Conservation (phyloP, 2,888 invertebrate species). For the Cephus nigrinus region DNA sequence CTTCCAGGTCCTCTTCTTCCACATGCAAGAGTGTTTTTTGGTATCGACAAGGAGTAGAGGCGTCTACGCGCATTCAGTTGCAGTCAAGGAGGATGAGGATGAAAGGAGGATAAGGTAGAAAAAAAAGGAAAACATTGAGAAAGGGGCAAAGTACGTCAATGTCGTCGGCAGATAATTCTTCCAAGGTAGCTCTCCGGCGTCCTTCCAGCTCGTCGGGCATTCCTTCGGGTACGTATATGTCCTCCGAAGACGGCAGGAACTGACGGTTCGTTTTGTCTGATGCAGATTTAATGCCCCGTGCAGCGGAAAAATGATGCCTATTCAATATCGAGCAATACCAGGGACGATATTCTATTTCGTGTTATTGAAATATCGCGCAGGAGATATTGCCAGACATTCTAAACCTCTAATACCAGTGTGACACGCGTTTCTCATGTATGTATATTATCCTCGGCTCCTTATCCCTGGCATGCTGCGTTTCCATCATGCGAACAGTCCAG, state of each 20-base stretch:
- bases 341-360: neutral
- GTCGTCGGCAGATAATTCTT: neutral
- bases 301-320: constrained; percentile 7
- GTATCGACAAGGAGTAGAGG: neutral
- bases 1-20: neutral
- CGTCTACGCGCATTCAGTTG: neutral
- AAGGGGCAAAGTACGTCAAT: neutral
- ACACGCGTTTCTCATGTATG: neutral
- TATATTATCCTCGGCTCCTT: neutral
- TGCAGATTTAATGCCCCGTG: constrained; percentile 5
- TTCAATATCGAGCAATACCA: constrained; percentile 7
- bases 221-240: neutral
- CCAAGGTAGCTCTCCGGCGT: neutral
- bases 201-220: neutral
- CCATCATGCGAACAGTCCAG: neutral
- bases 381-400: constrained; percentile 1
- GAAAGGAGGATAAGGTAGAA: neutral
- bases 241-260: neutral
- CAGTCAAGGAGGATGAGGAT: neutral
- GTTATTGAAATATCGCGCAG: neutral
- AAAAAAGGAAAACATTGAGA: neutral
- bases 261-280: constrained; percentile 7
- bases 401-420: neutral
- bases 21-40: neutral
- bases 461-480: neutral